Evolutionary conservation across 2,113 vertebrate species (phyloP).

Genomic region (Salvator merianae): DNA sequence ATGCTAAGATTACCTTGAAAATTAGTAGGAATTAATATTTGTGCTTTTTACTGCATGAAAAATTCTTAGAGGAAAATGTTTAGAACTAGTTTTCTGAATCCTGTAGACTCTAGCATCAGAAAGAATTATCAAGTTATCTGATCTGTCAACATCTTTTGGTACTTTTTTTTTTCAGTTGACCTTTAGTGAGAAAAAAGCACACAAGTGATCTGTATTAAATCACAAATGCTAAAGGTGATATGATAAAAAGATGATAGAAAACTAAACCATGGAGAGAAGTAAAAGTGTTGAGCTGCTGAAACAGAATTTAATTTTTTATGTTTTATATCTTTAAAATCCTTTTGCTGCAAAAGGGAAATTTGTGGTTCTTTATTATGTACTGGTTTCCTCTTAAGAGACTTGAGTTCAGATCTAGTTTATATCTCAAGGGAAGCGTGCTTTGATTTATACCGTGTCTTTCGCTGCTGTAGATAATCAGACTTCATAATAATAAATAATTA

Average conservation of each 20-base stretch:
- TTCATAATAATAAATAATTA: not conserved
- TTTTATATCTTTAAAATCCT: conserved; percentile 9
- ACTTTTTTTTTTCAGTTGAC: not conserved
- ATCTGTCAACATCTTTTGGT: not conserved
- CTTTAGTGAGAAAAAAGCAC: not conserved
- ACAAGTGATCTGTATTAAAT: not conserved
- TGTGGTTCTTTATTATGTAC: not conserved
- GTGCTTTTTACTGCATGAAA: not conserved
- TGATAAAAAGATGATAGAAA: not conserved
- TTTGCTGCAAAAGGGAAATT: conserved; percentile 1
- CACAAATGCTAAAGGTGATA: not conserved
- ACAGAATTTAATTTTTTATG: not conserved
- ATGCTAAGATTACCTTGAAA: no score
- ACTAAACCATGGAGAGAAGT: not conserved
- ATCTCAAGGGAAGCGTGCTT: not conserved
- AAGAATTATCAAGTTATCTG: not conserved
- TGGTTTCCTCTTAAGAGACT: not conserved
- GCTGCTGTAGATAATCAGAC: not conserved
- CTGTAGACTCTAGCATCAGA: not conserved
- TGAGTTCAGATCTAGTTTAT: conserved; percentile 26
- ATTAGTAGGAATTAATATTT: no score
- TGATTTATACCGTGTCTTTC: conserved; percentile 18
- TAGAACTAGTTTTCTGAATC: not conserved
- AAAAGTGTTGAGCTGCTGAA: not conserved
- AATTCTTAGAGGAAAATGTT: not conserved